Percentiles rank a stretch among this genome's conserved stretches.
phyloP scores from a whole-genome alignment of 2,797 vertebrate species.

The Hyperoplus immaculatus region DNA sequence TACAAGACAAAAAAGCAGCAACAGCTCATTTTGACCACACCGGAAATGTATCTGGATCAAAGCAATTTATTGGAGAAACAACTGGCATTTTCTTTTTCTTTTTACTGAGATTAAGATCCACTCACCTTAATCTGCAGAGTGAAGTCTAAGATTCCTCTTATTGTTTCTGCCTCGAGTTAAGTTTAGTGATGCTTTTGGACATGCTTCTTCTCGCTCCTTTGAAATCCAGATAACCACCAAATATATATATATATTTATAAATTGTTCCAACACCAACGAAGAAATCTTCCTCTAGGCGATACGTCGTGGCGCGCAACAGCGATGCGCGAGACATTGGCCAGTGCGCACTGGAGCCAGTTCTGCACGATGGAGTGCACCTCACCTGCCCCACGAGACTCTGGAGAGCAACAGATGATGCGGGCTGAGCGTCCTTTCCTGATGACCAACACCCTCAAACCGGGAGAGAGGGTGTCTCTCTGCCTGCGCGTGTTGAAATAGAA shows the following conservation, averaged over 20 bases:
- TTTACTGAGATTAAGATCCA: slow-evolving; percentile 1
- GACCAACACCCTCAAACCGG: neutral
- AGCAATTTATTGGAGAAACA: neutral
- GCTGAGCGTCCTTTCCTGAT: neutral
- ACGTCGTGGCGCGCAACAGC: slow-evolving; percentile 15
- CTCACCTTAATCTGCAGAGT: slow-evolving; percentile 63
- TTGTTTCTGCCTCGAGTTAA: slow-evolving; percentile 4
- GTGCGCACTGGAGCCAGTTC: slow-evolving; percentile 47
- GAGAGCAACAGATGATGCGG: slow-evolving; percentile 16
- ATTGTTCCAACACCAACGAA: neutral
- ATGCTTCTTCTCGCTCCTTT: neutral
- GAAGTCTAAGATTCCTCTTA: slow-evolving; percentile 17
- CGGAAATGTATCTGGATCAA: neutral
- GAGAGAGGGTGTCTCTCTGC: neutral
- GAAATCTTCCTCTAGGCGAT: neutral
- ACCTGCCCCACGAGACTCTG: slow-evolving; percentile 15
- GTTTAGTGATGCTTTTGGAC: neutral
- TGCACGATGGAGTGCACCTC: slow-evolving; percentile 8
- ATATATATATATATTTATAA: neutral
- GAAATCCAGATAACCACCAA: neutral
- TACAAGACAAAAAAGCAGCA: neutral
- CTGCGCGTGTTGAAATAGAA: neutral
- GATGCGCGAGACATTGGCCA: slow-evolving; percentile 22
- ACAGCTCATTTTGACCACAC: neutral
- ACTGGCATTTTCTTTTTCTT: neutral